A percentile compares a stretch with the other conserved stretches of the same genome.
Conservation (phyloP, 2,797 vertebrate genomes). For the Liasis olivaceus region DNA sequence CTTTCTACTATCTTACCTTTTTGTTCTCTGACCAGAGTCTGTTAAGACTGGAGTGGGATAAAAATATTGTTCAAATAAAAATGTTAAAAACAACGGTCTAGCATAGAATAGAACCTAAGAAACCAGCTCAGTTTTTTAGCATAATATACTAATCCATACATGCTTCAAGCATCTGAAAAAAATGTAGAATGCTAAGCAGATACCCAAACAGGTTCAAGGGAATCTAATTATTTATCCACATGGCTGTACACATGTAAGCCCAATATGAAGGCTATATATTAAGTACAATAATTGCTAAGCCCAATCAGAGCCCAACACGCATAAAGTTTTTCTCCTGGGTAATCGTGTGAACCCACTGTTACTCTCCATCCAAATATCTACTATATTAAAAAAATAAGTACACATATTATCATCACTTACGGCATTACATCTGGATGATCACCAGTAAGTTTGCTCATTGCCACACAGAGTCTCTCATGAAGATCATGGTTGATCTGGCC, state of each 20-base stretch:
- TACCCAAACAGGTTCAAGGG: background rate
- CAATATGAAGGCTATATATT: background rate
- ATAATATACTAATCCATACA: background rate
- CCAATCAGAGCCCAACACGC: background rate
- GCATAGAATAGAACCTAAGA: background rate
- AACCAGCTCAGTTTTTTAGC: background rate
- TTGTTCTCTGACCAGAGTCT: background rate
- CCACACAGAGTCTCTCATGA: constrained; percentile 94
- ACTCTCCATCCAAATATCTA: background rate
- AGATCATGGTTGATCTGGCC: constrained; percentile 88
- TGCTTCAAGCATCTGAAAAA: background rate
- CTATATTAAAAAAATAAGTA: background rate
- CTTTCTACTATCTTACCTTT: background rate
- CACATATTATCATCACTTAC: constrained; percentile 76
- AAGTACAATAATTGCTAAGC: background rate
- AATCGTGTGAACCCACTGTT: background rate
- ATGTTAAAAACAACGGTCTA: background rate
- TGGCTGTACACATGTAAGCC: background rate
- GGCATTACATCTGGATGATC: constrained; percentile 87
- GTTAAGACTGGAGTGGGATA: background rate
- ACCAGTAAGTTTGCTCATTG: constrained; percentile 89
- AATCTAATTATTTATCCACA: background rate
- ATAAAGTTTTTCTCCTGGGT: background rate
- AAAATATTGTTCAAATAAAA: background rate
- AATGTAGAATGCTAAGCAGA: background rate